Evolutionary conservation across 2,113 vertebrate genomes (phyloP).

Genomic region (Echinops telfairi): DNA sequence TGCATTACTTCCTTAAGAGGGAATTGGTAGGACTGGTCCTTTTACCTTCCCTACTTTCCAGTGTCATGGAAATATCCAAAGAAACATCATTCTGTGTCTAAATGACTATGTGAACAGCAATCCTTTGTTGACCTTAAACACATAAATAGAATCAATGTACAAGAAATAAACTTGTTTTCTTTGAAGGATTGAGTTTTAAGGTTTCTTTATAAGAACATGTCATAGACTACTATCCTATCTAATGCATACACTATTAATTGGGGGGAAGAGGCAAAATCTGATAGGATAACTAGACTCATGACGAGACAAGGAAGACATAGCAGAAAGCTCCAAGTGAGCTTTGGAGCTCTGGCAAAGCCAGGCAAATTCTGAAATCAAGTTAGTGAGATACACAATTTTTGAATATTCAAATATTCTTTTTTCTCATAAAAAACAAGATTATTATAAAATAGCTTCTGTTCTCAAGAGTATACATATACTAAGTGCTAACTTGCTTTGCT

Average conservation of each 20-base stretch:
- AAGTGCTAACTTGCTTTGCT: conserved; percentile 31
- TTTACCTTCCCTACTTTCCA: neutral
- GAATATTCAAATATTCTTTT: conserved; percentile 52
- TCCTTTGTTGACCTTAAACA: neutral
- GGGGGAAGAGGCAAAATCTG: neutral
- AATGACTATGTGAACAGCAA: neutral
- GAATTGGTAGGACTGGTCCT: neutral
- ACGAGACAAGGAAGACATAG: neutral
- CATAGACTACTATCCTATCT: neutral
- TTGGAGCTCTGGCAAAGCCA: neutral
- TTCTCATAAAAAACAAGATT: neutral
- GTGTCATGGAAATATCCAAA: neutral
- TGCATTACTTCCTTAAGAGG: neutral
- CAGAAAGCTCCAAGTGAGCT: neutral
- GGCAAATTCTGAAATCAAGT: conserved; percentile 18
- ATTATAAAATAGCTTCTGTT: conserved; percentile 31
- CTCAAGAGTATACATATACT: conserved; percentile 7
- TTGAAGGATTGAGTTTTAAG: neutral
- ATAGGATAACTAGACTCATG: neutral
- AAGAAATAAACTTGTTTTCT: neutral
- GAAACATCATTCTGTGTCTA: neutral
- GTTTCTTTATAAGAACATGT: neutral
- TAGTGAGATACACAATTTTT: neutral
- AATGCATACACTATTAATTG: neutral
- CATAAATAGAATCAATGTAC: neutral